Percentiles rank a stretch among this genome's conserved stretches.
Conservation (phyloP, 1,140 invertebrate genomes). For the Brachionus angularis region DNA sequence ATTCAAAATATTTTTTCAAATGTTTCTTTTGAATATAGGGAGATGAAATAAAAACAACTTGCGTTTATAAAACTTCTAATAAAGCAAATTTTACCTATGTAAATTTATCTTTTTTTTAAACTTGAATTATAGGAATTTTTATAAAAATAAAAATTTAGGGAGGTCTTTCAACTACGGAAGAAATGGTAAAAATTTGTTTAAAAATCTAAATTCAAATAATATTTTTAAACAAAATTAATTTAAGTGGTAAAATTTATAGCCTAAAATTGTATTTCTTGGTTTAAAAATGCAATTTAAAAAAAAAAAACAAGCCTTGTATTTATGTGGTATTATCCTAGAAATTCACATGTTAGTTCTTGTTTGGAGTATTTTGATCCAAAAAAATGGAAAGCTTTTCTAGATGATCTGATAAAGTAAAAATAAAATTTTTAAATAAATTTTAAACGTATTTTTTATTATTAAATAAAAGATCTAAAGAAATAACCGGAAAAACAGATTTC, state of each 20-base stretch:
- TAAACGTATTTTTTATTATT: too few relatives aligned
- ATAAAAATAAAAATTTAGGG: background rate
- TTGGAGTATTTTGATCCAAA: too few relatives aligned
- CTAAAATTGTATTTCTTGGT: background rate
- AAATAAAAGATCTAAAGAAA: too few relatives aligned
- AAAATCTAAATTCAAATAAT: too few relatives aligned
- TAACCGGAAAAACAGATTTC: too few relatives aligned
- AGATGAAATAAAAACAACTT: slow-evolving; percentile 10
- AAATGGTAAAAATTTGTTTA: background rate
- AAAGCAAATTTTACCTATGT: slow-evolving; percentile 17
- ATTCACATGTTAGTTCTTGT: too few relatives aligned
- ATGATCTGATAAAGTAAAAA: too few relatives aligned
- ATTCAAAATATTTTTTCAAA: background rate
- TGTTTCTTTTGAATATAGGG: slow-evolving; percentile 16
- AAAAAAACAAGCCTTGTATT: background rate
- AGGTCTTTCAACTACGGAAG: background rate
- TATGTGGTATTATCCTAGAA: background rate
- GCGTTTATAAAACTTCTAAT: slow-evolving; percentile 11
- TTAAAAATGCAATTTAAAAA: background rate
- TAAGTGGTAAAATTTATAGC: background rate
- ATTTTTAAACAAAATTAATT: background rate
- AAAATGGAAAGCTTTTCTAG: too few relatives aligned
- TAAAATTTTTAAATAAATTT: too few relatives aligned
- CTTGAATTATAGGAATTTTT: background rate
- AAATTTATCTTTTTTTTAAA: background rate